Evolutionary conservation across 1,140 invertebrate genomes (phyloP).

Genomic region (Hycleus cichorii): DNA sequence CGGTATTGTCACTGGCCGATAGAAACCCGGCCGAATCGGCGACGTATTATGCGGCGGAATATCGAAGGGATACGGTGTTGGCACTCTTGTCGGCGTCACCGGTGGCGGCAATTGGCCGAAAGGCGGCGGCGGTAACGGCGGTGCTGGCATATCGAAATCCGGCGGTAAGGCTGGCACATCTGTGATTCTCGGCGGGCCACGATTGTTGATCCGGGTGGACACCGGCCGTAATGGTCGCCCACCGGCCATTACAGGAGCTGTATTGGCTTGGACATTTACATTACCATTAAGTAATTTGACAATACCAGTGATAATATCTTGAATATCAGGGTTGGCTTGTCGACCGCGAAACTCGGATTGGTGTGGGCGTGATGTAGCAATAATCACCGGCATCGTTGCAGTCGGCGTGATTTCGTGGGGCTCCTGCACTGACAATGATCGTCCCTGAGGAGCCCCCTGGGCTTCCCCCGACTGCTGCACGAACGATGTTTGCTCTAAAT

Average conservation of each 20-base stretch:
- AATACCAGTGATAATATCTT: conserved; percentile 85
- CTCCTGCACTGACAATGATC: conserved; percentile 53
- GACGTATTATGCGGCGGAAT: conserved; percentile 46
- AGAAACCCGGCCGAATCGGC: conserved; percentile 48
- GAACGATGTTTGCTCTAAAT: conserved; percentile 7
- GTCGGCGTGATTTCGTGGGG: conserved; percentile 51
- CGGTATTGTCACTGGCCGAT: conserved; percentile 46
- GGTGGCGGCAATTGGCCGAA: conserved; percentile 44
- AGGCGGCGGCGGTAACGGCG: conserved; percentile 45
- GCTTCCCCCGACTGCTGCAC: conserved; percentile 56
- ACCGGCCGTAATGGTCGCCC: conserved; percentile 49
- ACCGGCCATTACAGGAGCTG: conserved; percentile 44
- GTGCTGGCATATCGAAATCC: conserved; percentile 58
- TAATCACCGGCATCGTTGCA: conserved; percentile 40
- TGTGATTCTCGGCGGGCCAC: conserved; percentile 74
- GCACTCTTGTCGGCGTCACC: conserved; percentile 45
- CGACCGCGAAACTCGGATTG: conserved; percentile 40
- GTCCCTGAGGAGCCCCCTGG: conserved; percentile 58
- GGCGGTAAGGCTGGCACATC: conserved; percentile 61
- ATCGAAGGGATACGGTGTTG: conserved; percentile 63
- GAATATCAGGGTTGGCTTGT: conserved; percentile 71
- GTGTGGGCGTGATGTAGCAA: conserved; percentile 25
- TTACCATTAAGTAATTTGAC: conserved; percentile 84
- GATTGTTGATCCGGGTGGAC: conserved; percentile 74
- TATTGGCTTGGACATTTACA: conserved; percentile 70